Percentiles rank a stretch among this genome's conserved stretches.
These are phyloP conservation scores for Pseudopleuronectes americanus DNA, from an alignment of 2,797 vertebrate genomes.

Conservation along the genomic window DNA sequence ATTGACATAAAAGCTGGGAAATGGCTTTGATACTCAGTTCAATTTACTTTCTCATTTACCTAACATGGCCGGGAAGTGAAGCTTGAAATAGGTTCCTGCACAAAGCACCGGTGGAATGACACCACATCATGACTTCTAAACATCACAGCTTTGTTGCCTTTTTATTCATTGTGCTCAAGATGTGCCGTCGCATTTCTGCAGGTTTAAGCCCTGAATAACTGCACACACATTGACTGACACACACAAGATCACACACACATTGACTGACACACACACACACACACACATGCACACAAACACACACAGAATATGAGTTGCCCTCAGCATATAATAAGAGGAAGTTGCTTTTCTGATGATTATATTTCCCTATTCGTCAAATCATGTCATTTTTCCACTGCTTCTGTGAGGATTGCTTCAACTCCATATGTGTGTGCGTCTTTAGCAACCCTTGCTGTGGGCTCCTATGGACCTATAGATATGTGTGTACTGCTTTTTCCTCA, in stretches of 20 bases:
- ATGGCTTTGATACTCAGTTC: constrained; percentile 47
- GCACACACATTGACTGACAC: not conserved
- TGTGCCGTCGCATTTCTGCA: constrained; percentile 29
- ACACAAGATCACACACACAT: not conserved
- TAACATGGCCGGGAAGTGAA: constrained; percentile 73
- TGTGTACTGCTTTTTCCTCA: constrained; percentile 53
- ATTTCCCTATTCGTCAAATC: constrained; percentile 37
- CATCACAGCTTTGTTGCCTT: constrained; percentile 48
- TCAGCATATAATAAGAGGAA: constrained; percentile 48
- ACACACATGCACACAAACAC: constrained; percentile 7
- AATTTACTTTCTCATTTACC: constrained; percentile 74
- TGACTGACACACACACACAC: not conserved
- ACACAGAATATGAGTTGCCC: not conserved
- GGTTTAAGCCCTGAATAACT: constrained; percentile 38
- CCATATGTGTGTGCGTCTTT: constrained; percentile 31
- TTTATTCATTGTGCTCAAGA: constrained; percentile 39
- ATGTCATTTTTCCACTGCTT: constrained; percentile 43
- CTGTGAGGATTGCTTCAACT: constrained; percentile 48
- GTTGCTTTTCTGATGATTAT: constrained; percentile 37
- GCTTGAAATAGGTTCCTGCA: constrained; percentile 77
- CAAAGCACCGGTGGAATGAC: constrained; percentile 57
- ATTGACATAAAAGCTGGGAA: constrained; percentile 45
- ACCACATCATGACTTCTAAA: constrained; percentile 53
- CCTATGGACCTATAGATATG: constrained; percentile 20
- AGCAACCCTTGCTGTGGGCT: constrained; percentile 28